Evolutionary conservation across 2,113 vertebrate genomes (phyloP).

Genomic region (Callipepla squamata): DNA sequence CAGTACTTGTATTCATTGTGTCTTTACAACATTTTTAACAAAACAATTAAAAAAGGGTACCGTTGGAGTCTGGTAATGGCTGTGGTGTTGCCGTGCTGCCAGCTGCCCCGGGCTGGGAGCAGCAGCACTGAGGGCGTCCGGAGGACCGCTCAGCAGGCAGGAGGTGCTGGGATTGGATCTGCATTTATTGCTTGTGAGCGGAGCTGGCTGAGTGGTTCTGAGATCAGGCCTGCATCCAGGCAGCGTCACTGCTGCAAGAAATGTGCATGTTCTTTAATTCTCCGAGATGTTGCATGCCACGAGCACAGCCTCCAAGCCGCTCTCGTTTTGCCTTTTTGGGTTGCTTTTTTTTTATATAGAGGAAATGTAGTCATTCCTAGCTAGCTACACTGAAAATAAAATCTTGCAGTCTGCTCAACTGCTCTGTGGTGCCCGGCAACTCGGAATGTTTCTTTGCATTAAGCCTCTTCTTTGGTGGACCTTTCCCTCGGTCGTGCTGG

Average conservation of each 20-base stretch:
- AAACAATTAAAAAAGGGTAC: conserved; percentile 77
- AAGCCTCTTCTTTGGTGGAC: background rate
- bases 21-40: conserved; percentile 80
- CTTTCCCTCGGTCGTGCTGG: background rate
- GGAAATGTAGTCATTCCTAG: background rate
- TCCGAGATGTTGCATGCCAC: background rate
- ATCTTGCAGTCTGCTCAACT: background rate
- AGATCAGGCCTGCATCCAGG: background rate
- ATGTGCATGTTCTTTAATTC: background rate
- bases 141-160: background rate
- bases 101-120: background rate
- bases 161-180: fast-evolving
- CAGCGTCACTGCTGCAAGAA: background rate
- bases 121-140: background rate
- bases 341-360: background rate
- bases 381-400: background rate
- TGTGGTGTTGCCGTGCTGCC: conserved; percentile 25
- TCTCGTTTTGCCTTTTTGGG: background rate
- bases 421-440: background rate
- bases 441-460: background rate
- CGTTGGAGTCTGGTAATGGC: conserved; percentile 49
- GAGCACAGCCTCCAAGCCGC: background rate
- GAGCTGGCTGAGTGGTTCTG: background rate
- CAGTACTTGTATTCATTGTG: conserved; percentile 83
- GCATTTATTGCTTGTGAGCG: fast-evolving